Evolutionary conservation across 2,113 vertebrate genomes (phyloP), one percentile per base, ranked within the genome.

Genomic region (Erpornis zantholeuca): DNA sequence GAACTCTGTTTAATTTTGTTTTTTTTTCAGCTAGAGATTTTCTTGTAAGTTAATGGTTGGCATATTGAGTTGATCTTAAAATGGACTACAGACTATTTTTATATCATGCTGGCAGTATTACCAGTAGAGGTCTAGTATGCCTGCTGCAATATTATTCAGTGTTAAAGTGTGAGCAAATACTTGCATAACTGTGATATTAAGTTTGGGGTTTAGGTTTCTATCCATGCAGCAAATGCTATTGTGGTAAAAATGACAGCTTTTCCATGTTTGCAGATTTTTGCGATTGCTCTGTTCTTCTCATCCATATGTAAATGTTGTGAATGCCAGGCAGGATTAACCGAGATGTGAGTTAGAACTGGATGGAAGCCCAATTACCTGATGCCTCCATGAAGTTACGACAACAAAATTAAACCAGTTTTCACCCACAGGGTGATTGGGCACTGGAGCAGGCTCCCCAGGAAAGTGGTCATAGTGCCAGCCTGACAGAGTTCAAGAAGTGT

Each of bases 121-220:
- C 86, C 71, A 83, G 92, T 61, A 86, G 78, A 94, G 90, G 90
- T 96, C 91, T 96, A 94, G 83, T 94, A 83, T 6, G 84, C 84
- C 91, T 94, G 76, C 63, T 95, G 63, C 77, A 96, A 93, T 89
- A 96, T 96, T 92, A 95, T 95, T 96, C 96, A 96, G 93, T 81
- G 92, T 94, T 93, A 90, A 97, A 96, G 90, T 93, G 94, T 95
- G 93, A 97, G 87, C 90, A 96, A 94, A 96, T 95, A 94, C 96
- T 96, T 92, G 79, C 87, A 64, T 94, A 96, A 92, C 85, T 95
- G 95, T 93, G 88, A 97, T 96, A 64, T 88, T 82, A 93, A 96
- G 79, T 92, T 96, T 95, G 92, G 56, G 49, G 4, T 71, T 94
- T 94, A 81, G 82, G 49, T 96, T 96, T 92, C 86, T 94, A 60